phyloP scores from a whole-genome alignment of 2,113 vertebrate genomes.

The Aldabrachelys gigantea region DNA sequence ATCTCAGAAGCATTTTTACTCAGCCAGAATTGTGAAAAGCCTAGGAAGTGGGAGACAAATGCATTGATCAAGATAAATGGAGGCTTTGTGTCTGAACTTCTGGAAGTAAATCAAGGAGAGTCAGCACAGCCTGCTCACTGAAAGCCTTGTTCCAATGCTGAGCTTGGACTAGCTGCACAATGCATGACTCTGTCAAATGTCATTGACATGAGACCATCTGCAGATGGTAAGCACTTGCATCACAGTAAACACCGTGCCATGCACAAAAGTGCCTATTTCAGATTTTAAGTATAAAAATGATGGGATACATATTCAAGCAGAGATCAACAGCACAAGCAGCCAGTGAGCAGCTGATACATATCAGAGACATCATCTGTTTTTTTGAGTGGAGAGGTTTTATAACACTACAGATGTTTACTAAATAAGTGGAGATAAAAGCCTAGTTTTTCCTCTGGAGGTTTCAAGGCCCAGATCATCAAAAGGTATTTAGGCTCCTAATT shows the following conservation, averaged over 20 bases:
- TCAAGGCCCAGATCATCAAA: neutral
- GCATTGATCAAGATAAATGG: neutral
- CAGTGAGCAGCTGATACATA: neutral
- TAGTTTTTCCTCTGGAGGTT: neutral
- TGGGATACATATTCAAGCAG: neutral
- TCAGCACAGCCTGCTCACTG: neutral
- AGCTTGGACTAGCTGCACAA: neutral
- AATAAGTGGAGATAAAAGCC: neutral
- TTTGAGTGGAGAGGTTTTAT: neutral
- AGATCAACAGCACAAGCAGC: rapidly evolving
- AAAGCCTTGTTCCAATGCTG: neutral
- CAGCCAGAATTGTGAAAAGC: neutral
- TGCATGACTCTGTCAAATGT: neutral
- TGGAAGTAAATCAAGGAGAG: rapidly evolving
- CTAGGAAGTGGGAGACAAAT: neutral
- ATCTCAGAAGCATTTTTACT: neutral
- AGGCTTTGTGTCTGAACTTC: neutral
- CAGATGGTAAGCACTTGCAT: neutral
- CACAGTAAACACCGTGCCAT: neutral
- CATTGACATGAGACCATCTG: neutral
- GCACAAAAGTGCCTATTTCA: neutral
- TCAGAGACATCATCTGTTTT: neutral
- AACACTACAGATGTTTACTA: neutral
- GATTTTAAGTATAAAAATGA: neutral
- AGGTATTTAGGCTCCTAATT: neutral